phyloP scores from a whole-genome alignment of 2,113 vertebrate species.

The Leucoraja erinaceus region DNA sequence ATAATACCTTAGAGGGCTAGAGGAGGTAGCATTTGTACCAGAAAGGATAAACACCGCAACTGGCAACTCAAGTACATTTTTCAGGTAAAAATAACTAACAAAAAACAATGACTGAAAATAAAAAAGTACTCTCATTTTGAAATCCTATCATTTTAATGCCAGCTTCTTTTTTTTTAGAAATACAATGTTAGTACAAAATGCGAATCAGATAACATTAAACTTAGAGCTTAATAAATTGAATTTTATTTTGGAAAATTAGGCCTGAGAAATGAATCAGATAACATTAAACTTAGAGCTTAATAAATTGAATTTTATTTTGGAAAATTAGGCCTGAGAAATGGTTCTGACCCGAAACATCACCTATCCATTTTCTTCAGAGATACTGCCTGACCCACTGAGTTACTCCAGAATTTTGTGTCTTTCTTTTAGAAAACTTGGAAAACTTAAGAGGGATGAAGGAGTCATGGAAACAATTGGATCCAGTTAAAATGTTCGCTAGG shows the following conservation, averaged over 20 bases:
- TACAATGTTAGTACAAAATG: not conserved
- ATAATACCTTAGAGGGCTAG: not conserved
- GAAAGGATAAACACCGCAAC: not conserved
- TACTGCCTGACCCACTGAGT: no score
- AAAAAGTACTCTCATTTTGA: not conserved
- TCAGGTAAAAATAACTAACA: not conserved
- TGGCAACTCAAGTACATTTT: not conserved
- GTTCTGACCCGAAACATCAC: no score
- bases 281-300: not conserved
- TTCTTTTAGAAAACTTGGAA: not conserved
- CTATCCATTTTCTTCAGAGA: no score
- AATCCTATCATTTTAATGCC: not conserved
- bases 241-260: not conserved
- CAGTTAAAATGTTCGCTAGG: not conserved
- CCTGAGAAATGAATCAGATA: not conserved
- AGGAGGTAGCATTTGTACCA: not conserved
- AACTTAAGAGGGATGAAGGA: not conserved
- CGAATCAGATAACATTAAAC: not conserved
- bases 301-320: not conserved
- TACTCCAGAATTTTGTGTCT: no score
- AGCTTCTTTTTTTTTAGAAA: not conserved
- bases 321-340: not conserved
- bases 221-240: slow-evolving; percentile 13
- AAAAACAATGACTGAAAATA: not conserved
- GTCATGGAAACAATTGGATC: not conserved